Evolutionary conservation across 2,888 invertebrate genomes (phyloP).

Genomic region (Helobdella robusta): DNA sequence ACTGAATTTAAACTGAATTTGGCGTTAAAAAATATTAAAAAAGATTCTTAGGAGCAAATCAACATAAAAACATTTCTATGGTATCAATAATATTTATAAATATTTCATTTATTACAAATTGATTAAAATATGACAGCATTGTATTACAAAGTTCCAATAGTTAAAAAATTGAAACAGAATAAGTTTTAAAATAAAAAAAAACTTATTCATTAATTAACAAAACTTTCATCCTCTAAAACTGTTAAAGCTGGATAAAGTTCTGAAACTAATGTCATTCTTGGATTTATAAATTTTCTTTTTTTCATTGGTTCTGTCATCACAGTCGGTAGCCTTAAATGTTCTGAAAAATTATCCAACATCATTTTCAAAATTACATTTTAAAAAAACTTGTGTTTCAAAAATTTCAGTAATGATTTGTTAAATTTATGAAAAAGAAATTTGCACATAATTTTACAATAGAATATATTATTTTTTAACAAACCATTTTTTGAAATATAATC

Average conservation of each 20-base stretch:
- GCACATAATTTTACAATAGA: too few relatives aligned
- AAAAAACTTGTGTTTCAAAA: background rate
- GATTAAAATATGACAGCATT: too few relatives aligned
- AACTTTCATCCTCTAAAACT: background rate
- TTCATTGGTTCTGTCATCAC: conserved; percentile 5
- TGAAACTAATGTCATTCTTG: background rate
- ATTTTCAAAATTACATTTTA: background rate
- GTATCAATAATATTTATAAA: too few relatives aligned
- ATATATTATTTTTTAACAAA: too few relatives aligned
- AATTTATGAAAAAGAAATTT: too few relatives aligned
- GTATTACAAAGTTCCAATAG: too few relatives aligned
- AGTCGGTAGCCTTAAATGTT: background rate
- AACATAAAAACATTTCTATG: background rate
- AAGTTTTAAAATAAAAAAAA: background rate
- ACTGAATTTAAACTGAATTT: conserved; percentile 43
- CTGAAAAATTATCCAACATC: background rate
- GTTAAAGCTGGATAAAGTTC: conserved; percentile 17
- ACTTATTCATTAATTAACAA: background rate
- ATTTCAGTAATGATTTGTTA: background rate
- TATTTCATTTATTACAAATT: too few relatives aligned
- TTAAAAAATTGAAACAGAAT: background rate
- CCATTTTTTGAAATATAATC: too few relatives aligned
- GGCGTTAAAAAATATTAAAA: background rate
- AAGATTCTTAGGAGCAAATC: background rate
- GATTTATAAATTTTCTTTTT: background rate